Percentiles rank a stretch among this genome's conserved stretches.
Evolutionary conservation across 37 sponge, comb jelly and placozoan genomes (phyloP).

Genomic region (Chondrosia reniformis): DNA sequence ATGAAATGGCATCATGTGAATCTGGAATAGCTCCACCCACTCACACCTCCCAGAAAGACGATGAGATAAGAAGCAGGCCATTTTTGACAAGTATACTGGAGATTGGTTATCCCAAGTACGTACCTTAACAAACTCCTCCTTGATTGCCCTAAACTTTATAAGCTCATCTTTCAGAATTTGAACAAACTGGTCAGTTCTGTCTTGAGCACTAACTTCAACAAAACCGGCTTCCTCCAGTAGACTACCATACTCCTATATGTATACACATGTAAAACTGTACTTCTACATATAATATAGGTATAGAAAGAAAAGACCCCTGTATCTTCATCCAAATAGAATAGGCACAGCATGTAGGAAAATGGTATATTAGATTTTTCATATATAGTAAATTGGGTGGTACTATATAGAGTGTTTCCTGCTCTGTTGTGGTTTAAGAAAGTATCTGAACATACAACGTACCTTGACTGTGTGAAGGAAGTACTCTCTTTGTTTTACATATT

Average conservation of each 20-base stretch:
- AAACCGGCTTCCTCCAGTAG: slow-evolving; percentile 2
- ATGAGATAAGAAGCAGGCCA: too few species aligned
- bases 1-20: too few species aligned
- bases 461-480: not conserved
- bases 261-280: not conserved
- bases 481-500: not conserved
- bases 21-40: too few species aligned
- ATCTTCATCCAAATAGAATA: too few species aligned
- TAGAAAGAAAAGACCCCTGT: too few species aligned
- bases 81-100: too few species aligned
- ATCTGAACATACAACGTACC: not conserved
- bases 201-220: not conserved
- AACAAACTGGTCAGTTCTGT: slow-evolving; percentile 9
- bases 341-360: too few species aligned
- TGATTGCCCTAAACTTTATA: not conserved
- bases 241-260: not conserved
- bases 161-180: not conserved
- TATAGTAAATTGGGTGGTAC: not conserved
- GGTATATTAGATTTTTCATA: not conserved
- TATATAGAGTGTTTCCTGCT: not conserved
- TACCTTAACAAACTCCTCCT: not conserved
- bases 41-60: too few species aligned
- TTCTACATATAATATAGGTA: too few species aligned
- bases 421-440: not conserved
- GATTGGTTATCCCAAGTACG: too few species aligned